Conservation (phyloP, 2,113 vertebrate genomes). For the Eupsittula cactorum region DNA sequence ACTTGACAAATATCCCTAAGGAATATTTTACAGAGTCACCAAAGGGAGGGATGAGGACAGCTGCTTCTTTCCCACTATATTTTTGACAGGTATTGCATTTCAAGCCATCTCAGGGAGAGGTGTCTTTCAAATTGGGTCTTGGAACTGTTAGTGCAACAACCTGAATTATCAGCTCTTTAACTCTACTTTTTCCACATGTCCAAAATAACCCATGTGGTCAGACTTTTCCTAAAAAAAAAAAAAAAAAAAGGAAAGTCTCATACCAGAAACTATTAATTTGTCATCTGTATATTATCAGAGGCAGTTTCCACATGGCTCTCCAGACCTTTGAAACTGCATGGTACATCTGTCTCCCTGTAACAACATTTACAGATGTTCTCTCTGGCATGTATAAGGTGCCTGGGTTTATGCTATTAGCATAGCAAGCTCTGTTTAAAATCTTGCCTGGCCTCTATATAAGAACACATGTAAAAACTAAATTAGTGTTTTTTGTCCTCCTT, state of each 20-base stretch:
- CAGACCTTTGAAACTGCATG: conserved; percentile 1
- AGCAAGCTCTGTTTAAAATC: background rate
- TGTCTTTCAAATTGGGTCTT: background rate
- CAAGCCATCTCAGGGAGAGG: background rate
- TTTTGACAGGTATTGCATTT: background rate
- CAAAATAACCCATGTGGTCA: background rate
- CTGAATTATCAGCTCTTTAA: background rate
- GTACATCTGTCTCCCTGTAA: background rate
- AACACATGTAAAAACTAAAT: background rate
- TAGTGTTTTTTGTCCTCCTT: background rate
- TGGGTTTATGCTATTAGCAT: background rate
- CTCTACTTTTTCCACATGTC: background rate
- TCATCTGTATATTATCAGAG: background rate
- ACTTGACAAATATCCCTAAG: background rate
- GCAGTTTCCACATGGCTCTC: background rate
- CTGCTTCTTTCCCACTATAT: background rate
- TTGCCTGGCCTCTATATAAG: background rate
- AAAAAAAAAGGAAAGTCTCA: background rate
- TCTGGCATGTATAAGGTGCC: background rate
- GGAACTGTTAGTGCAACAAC: background rate
- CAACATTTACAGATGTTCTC: conserved; percentile 37
- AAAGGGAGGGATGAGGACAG: background rate
- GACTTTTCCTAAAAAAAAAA: background rate
- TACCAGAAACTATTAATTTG: background rate
- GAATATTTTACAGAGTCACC: background rate